Evolutionary conservation across 2,888 invertebrate genomes (phyloP), one percentile per base, ranked within the genome.

Genomic region (Nephrocerus scutellatus): DNA sequence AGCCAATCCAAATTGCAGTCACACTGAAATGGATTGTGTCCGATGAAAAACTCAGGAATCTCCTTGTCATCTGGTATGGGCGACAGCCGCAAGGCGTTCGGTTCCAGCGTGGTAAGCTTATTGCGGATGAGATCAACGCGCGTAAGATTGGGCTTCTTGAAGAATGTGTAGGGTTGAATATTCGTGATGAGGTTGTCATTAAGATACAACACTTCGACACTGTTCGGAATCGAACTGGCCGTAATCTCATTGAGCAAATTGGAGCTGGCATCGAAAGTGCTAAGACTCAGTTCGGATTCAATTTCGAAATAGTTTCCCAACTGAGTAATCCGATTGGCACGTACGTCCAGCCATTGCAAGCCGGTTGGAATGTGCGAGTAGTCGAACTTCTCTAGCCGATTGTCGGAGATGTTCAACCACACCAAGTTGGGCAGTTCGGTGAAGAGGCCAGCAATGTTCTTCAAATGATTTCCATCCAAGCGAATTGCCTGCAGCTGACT

Each of bases 1-100:
- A 92, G 70, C 93, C 93, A 95, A 64, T 91, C 91, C 79, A 92
- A 86, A 55, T 88, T 87, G 73, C 93, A 95, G 67, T 91, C 89
- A 65, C 93, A 95, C 57, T 87, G 82, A 66, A 91, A 89, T 36
- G 92, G 92, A 74, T 95, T 95, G 51, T 87, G 88, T 33, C 88
- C 89, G 51, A 93, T 85, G 70, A 86, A 89, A 72, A 92, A 90
- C 70, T 90, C 87, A 35, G 91, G 90, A 51, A 89, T 74, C 50
- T 80, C 76, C 53, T 80, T 77, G 55, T 81, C 80, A 49, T 80
- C 79, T 57, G 84, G 81, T 49, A 89, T 84, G 46, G 84, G 84
- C 52, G 84, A 82, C 56, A 92, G 72, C 47, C 86, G 76, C 49
- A 92, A 72, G 44, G 91, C 88, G 68, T 87, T 89, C 58, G 90